Evolutionary conservation across 2,888 invertebrate species (phyloP), one percentile per base, ranked within the genome.

Genomic region (Stratiomys singularior): DNA sequence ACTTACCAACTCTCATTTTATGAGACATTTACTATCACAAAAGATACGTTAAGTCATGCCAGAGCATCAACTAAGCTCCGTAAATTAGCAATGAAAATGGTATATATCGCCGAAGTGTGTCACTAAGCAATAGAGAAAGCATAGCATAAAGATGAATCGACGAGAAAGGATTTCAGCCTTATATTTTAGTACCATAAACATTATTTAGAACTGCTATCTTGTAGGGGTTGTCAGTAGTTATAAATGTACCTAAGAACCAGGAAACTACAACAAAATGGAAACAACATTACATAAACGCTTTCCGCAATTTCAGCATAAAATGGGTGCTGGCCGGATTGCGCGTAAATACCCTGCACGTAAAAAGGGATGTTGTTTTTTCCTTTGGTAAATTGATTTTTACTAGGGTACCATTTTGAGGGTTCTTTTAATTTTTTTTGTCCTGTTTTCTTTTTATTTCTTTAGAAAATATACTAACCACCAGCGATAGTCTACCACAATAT

Each of bases 231-330:
- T n/a, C 5, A 15, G 23, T 30, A 15, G 28, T 28, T n/a, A 64
- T 30, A 28, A n/a, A 25, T 30, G 64, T 64, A 15, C 2, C 64
- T 30, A 64, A 64, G 15, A 13, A 64, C 28, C 15, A 11, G 2
- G 64, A n/a, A 64, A 18, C 28, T 30, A 11, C 15, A 30, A 30
- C n/a, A 13, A 30, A 64, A 64, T 9, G 64, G 64, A 64, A 64
- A 30, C 28, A 64, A 15, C 18, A 30, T 7, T 30, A 64, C 64
- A n/a, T 64, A 64, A 64, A 64, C 18, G 64, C 64, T 64, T 64
- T 28, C 64, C 64, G 64, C 64, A 64, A 64, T 64, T 64, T 64
- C 64, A 64, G 64, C 64, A 64, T 64, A 64, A 64, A 64, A 64
- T 64, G 64, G 13, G n/a, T 64, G 28, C 64, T 30, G 64, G 64